Percentiles rank a stretch among this genome's conserved stretches.
These are phyloP conservation scores for Erebia aethiops DNA, from an alignment of 2,888 invertebrate species.

Conservation along the genomic window DNA sequence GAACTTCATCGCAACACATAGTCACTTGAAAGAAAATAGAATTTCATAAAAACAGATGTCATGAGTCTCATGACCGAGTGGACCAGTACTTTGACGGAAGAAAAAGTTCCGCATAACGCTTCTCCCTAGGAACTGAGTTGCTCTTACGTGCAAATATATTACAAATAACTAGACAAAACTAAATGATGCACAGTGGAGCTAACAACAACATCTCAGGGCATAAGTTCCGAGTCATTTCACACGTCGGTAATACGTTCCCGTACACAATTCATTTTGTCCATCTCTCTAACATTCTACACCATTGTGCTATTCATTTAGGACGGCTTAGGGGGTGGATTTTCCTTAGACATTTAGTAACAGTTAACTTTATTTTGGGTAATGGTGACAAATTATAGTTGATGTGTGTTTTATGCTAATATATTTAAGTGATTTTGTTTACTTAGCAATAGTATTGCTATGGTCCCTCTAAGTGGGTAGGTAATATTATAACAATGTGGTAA, in stretches of 20 bases:
- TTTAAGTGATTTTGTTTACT: conserved; percentile 34
- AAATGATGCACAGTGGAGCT: conserved; percentile 19
- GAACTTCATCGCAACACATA: not conserved
- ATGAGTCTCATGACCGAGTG: not conserved
- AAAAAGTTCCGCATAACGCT: not conserved
- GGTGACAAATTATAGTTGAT: conserved; percentile 64
- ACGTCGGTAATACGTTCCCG: conserved; percentile 51
- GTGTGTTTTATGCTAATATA: conserved; percentile 69
- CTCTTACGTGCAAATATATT: not conserved
- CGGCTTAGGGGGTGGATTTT: conserved; percentile 42
- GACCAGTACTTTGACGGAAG: not conserved
- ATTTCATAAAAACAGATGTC: not conserved
- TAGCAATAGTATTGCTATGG: not conserved
- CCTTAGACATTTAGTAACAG: conserved; percentile 50
- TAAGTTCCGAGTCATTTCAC: conserved; percentile 68
- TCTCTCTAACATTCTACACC: conserved; percentile 35
- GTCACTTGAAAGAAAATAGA: not conserved
- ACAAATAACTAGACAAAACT: conserved; percentile 45
- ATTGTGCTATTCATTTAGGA: conserved; percentile 59
- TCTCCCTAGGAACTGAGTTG: not conserved
- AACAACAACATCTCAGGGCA: conserved; percentile 42
- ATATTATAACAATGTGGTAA: not conserved
- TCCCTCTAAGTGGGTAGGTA: not conserved
- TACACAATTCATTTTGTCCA: conserved; percentile 37
- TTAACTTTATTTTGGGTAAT: conserved; percentile 56